Conservation (phyloP, 2,797 vertebrate genomes). For the Macroramphosus scolopax region DNA sequence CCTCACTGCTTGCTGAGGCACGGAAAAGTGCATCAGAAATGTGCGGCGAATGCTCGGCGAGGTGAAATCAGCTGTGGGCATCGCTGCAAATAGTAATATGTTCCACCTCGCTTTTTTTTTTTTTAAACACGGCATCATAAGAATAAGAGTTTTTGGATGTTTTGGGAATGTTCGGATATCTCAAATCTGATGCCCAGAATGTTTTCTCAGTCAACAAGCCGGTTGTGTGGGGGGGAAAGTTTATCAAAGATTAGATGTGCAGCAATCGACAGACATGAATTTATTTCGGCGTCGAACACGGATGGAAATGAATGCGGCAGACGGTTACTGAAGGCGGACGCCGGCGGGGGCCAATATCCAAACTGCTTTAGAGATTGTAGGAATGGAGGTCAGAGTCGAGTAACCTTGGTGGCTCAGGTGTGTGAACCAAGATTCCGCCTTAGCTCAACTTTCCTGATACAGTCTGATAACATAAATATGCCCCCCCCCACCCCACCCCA, state of each 20-base stretch:
- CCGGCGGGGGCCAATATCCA: constrained; percentile 12
- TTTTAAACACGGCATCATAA: constrained; percentile 6
- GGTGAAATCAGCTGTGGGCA: constrained; percentile 29
- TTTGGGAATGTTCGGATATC: constrained; percentile 8
- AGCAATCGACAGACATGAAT: constrained; percentile 28
- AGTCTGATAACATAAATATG: constrained; percentile 14
- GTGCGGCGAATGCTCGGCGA: constrained; percentile 37
- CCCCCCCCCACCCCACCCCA: too few relatives aligned
- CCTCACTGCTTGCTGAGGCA: constrained; percentile 48
- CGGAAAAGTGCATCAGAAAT: constrained; percentile 57
- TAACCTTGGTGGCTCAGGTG: constrained; percentile 34
- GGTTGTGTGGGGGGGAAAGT: constrained; percentile 23
- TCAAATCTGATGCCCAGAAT: constrained; percentile 26
- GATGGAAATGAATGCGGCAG: constrained; percentile 13
- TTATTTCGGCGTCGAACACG: constrained; percentile 31
- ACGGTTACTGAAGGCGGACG: constrained; percentile 21
- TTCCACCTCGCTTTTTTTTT: constrained; percentile 18
- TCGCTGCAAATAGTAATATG: constrained; percentile 21
- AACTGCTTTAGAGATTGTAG: constrained; percentile 31
- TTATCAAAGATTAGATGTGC: constrained; percentile 46
- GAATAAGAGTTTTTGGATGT: constrained; percentile 15
- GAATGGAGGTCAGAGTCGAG: constrained; percentile 48
- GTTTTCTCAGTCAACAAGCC: constrained; percentile 27
- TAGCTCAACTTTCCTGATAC: constrained; percentile 3
- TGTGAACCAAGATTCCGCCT: constrained; percentile 34